These are phyloP conservation scores for Trogon melanurus DNA, from an alignment of 2,113 vertebrate genomes.

Conservation along the genomic window DNA sequence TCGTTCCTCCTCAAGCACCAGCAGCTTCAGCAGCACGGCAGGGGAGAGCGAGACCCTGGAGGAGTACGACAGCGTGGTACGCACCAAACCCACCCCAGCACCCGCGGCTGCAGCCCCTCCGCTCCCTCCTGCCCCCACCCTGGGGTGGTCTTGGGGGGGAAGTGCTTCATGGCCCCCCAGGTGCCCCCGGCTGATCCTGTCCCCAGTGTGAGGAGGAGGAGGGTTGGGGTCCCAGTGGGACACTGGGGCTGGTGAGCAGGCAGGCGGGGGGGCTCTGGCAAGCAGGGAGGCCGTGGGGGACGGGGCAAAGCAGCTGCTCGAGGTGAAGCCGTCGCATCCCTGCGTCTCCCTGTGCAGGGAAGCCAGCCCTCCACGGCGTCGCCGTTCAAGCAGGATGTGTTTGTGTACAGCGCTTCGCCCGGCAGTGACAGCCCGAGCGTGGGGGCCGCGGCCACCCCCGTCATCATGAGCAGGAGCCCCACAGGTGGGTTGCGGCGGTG, in stretches of 20 bases:
- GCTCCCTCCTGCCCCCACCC: neutral
- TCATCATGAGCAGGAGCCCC: constrained; percentile 90
- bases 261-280: fast-evolving
- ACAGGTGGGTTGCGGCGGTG: constrained; percentile 77
- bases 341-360: constrained; percentile 64
- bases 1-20: constrained; percentile 90
- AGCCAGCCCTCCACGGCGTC: constrained; percentile 83
- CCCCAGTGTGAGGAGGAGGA: neutral
- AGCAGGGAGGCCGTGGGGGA: fast-evolving
- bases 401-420: constrained; percentile 79
- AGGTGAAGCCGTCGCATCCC: neutral
- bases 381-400: constrained; percentile 83
- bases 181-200: fast-evolving
- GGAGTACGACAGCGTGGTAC: constrained; percentile 84
- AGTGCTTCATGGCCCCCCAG: fast-evolving
- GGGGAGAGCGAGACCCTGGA: constrained; percentile 91
- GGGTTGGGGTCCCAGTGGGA: neutral
- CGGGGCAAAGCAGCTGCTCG: too few relatives aligned
- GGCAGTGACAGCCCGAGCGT: constrained; percentile 76
- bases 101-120: fast-evolving
- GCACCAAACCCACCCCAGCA: neutral
- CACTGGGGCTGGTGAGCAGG: neutral
- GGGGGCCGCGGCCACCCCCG: constrained; percentile 76
- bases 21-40: constrained; percentile 86
- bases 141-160: fast-evolving